Evolutionary conservation across 2,113 vertebrate species (phyloP).

Genomic region (Rhinolophus ferrumequinum): DNA sequence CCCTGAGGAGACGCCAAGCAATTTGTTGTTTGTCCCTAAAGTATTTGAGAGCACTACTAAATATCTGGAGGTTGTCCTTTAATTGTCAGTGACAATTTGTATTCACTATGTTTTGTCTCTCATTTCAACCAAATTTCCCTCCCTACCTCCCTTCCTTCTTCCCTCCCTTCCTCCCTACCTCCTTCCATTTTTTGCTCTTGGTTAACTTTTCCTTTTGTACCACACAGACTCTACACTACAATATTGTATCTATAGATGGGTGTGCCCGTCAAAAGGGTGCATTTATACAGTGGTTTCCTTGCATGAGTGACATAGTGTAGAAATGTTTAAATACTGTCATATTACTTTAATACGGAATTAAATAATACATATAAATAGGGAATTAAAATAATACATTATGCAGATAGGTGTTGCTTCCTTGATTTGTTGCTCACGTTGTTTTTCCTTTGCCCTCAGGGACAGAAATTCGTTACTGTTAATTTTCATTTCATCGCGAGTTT

Average conservation of each 20-base stretch:
- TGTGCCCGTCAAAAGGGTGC: background rate
- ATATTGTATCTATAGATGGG: background rate
- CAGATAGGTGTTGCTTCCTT: background rate
- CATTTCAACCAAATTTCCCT: background rate
- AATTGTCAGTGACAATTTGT: background rate
- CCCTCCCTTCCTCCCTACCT: fast-evolving
- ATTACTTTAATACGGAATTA: background rate
- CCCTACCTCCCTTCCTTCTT: too few relatives aligned
- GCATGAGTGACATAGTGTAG: background rate
- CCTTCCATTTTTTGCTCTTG: background rate
- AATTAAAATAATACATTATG: background rate
- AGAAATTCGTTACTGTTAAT: background rate
- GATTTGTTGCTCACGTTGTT: background rate
- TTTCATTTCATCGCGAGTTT: background rate
- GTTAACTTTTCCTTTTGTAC: background rate
- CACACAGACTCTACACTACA: background rate
- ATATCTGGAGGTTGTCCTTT: background rate
- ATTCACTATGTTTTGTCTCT: background rate
- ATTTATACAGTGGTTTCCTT: background rate
- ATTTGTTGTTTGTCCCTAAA: background rate
- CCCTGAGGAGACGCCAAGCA: background rate
- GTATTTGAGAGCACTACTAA: background rate
- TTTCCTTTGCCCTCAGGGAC: background rate
- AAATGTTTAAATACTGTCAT: background rate
- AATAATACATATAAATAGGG: background rate